Percentiles rank a stretch among this genome's conserved stretches.
phyloP scores from a whole-genome alignment of 2,113 vertebrate genomes.

The Psilopsiagon aymara region DNA sequence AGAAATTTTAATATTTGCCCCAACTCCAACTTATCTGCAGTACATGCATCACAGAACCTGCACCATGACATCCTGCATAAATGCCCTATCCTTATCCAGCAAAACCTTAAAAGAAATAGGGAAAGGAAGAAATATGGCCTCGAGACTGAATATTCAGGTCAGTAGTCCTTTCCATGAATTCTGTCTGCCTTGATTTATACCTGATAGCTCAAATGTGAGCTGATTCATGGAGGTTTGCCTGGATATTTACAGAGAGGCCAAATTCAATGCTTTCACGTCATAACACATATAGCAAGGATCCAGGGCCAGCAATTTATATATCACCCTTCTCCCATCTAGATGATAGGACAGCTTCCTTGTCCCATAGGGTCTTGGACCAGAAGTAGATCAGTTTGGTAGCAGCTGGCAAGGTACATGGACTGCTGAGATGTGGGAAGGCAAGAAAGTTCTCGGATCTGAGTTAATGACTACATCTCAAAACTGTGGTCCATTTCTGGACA shows the following conservation, averaged over 20 bases:
- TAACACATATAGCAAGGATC: neutral
- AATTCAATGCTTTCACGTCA: neutral
- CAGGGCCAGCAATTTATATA: neutral
- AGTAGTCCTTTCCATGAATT: neutral
- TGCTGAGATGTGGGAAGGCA: accelerated
- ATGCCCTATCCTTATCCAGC: neutral
- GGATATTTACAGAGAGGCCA: neutral
- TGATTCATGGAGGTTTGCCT: neutral
- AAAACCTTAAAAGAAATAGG: neutral
- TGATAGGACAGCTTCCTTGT: neutral
- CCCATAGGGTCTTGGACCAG: neutral
- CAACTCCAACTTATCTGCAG: neutral
- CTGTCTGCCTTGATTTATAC: neutral
- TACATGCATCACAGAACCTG: neutral
- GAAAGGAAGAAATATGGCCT: neutral
- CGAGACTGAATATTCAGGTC: neutral
- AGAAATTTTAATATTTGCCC: neutral
- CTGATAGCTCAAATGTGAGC: neutral
- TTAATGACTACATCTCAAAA: neutral
- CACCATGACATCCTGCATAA: neutral
- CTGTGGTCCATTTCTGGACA: neutral
- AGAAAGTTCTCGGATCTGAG: neutral
- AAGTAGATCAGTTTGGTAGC: neutral
- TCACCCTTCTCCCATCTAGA: neutral
- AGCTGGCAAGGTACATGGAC: neutral